phyloP scores from a whole-genome alignment of 1,140 invertebrate species.

The Paracyclopina nana region DNA sequence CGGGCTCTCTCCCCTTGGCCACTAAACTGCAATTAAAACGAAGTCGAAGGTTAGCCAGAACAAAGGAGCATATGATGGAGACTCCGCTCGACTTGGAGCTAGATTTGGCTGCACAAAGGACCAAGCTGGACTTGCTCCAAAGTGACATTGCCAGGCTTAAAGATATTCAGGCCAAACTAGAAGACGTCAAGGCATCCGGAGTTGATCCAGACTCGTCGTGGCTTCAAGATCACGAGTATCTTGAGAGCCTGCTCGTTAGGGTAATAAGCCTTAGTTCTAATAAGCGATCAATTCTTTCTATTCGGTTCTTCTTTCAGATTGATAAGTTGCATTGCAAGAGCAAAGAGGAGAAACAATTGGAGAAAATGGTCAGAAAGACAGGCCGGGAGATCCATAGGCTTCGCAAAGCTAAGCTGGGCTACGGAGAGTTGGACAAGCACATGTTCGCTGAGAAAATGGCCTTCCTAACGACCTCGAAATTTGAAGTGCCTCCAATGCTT shows the following conservation, averaged over 20 bases:
- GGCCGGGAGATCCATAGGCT: conserved; percentile 74
- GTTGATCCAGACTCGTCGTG: conserved; percentile 56
- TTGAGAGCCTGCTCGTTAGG: conserved; percentile 50
- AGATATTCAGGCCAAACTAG: conserved; percentile 43
- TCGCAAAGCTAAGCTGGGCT: conserved; percentile 61
- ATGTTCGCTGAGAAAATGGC: conserved; percentile 48
- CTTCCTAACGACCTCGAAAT: conserved; percentile 9
- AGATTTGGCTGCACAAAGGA: conserved; percentile 36
- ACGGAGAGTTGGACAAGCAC: conserved; percentile 62
- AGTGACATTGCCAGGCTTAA: conserved; percentile 59
- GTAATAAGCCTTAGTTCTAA: conserved; percentile 21
- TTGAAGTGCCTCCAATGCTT: neutral
- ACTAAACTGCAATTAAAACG: too few species aligned
- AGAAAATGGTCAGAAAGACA: conserved; percentile 60
- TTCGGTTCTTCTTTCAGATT: conserved; percentile 6
- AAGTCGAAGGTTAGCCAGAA: conserved; percentile 19
- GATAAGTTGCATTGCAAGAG: conserved; percentile 37
- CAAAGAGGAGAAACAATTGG: conserved; percentile 49
- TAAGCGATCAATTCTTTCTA: neutral
- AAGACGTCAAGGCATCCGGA: conserved; percentile 45
- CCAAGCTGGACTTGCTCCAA: conserved; percentile 40
- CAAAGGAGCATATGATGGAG: conserved; percentile 33
- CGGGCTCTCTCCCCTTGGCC: neutral
- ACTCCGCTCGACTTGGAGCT: conserved; percentile 79
- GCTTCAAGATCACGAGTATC: conserved; percentile 64